Evolutionary conservation across 1,140 invertebrate genomes (phyloP).

Genomic region (Caerostris extrusa): DNA sequence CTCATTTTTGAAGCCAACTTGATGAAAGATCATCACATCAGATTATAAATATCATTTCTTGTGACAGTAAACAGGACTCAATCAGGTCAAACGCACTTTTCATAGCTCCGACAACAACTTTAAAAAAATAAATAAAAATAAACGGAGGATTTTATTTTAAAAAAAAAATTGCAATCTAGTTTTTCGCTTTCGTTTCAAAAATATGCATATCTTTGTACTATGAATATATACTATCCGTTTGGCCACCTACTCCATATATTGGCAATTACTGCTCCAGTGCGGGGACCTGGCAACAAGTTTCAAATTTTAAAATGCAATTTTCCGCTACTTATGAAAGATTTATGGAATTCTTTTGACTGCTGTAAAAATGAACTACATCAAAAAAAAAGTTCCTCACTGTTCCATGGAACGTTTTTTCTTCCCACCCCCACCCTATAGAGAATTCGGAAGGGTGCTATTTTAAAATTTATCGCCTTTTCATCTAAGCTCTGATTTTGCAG

Average conservation of each 20-base stretch:
- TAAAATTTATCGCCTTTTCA: conserved; percentile 51
- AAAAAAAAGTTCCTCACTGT: not conserved
- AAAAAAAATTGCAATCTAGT: not conserved
- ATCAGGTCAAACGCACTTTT: conserved; percentile 53
- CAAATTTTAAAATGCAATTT: conserved; percentile 71
- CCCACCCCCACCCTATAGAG: not conserved
- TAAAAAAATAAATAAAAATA: too few relatives aligned
- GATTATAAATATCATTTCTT: conserved; percentile 45
- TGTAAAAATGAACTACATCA: conserved; percentile 34
- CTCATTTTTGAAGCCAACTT: not conserved
- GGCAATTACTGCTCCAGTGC: conserved; percentile 54
- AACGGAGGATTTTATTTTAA: not conserved
- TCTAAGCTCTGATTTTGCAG: not conserved
- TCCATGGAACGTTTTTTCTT: conserved; percentile 2
- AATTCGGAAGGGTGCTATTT: conserved; percentile 3
- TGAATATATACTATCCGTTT: conserved; percentile 6
- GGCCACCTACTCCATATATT: conserved; percentile 52
- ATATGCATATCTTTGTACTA: conserved; percentile 53
- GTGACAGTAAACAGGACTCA: conserved; percentile 47
- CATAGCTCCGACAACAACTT: conserved; percentile 18
- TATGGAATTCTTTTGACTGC: conserved; percentile 63
- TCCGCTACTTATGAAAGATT: conserved; percentile 73
- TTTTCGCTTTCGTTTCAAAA: not conserved
- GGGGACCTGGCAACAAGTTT: conserved; percentile 64
- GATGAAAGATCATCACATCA: not conserved